Conservation (phyloP, 2,888 invertebrate genomes). For the Galerucella calmariensis region DNA sequence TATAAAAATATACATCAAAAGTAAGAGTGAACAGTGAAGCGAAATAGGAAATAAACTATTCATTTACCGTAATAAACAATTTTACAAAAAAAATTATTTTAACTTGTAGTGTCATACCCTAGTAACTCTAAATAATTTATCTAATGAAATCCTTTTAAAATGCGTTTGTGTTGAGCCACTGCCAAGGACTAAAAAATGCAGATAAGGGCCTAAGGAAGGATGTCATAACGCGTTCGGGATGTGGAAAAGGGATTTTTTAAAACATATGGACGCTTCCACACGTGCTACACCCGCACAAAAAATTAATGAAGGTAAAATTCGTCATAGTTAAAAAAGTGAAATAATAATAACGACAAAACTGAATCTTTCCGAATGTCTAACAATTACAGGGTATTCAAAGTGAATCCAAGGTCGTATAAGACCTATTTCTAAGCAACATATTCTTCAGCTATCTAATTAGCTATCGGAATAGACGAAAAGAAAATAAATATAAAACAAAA, state of each 20-base stretch:
- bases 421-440: not conserved
- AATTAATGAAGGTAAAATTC: conserved; percentile 37
- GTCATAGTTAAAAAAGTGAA: conserved; percentile 21
- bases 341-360: conserved; percentile 15
- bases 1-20: too few relatives aligned
- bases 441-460: not conserved
- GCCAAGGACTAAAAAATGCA: conserved; percentile 35
- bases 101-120: too few relatives aligned
- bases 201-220: conserved; percentile 39
- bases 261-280: conserved; percentile 37
- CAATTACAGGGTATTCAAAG: not conserved
- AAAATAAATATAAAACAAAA: too few relatives aligned
- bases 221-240: conserved; percentile 42
- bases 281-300: conserved; percentile 37
- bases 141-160: conserved; percentile 8
- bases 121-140: not conserved
- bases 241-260: conserved; percentile 36
- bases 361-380: not conserved
- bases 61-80: too few relatives aligned
- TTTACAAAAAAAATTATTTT: too few relatives aligned
- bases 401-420: not conserved
- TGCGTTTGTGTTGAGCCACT: conserved; percentile 10
- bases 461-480: too few relatives aligned
- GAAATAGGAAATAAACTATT: too few relatives aligned
- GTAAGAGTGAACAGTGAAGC: too few relatives aligned